Evolutionary conservation across 2,113 vertebrate genomes (phyloP).

Genomic region (Colistium nudipinnis): DNA sequence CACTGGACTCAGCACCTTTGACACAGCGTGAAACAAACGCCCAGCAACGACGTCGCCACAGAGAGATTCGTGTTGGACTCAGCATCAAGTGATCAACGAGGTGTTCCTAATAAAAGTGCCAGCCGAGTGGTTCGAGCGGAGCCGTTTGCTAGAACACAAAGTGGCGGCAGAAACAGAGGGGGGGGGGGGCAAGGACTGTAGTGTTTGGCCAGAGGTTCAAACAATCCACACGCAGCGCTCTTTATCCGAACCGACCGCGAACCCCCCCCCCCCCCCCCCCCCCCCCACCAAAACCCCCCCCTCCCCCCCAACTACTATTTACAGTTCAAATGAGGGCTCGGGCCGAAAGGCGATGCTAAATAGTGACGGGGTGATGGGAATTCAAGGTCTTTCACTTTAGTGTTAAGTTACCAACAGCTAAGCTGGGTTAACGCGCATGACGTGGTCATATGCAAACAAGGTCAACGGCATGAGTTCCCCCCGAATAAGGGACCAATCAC

Average conservation of each 20-base stretch:
- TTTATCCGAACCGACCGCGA: slow-evolving; percentile 73
- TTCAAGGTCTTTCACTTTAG: slow-evolving; percentile 65
- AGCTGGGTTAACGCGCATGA: slow-evolving; percentile 55
- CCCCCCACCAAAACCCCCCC: too few relatives aligned
- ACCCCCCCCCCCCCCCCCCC: too few relatives aligned
- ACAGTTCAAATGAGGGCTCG: slow-evolving; percentile 50
- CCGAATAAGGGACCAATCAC: slow-evolving; percentile 51
- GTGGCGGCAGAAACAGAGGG: slow-evolving; percentile 49
- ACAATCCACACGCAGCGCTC: slow-evolving; percentile 40
- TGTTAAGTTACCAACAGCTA: slow-evolving; percentile 53
- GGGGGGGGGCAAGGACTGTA: slow-evolving; percentile 56
- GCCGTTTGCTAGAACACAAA: slow-evolving; percentile 69
- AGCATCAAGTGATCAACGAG: background rate
- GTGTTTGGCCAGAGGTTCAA: slow-evolving; percentile 68
- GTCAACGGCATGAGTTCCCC: slow-evolving; percentile 31
- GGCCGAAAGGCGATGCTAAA: slow-evolving; percentile 40
- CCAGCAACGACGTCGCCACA: background rate
- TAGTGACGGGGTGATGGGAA: slow-evolving; percentile 48
- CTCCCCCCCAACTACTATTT: slow-evolving; percentile 47
- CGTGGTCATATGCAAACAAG: slow-evolving; percentile 57
- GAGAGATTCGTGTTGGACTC: background rate
- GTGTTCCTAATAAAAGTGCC: slow-evolving; percentile 1
- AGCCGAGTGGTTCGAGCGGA: slow-evolving; percentile 55
- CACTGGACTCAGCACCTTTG: too few relatives aligned
- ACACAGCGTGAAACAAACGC: too few relatives aligned